A percentile compares a stretch with the other conserved stretches of the same genome.
Conservation (phyloP, 2,797 vertebrate species). For the Phrynocephalus guinanensis region DNA sequence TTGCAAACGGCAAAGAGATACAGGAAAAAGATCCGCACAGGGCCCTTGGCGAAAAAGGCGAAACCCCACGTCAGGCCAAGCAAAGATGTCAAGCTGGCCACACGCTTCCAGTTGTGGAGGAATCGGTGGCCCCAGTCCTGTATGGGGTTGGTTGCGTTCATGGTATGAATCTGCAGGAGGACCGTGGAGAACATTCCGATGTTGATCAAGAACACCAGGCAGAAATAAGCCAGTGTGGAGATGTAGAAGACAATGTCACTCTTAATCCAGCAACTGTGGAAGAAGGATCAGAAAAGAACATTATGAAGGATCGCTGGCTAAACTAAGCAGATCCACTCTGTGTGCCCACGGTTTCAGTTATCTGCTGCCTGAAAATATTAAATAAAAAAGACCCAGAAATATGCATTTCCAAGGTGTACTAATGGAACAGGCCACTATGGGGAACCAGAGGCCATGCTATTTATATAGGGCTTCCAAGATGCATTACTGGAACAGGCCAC, state of each 20-base stretch:
- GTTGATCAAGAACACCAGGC: conserved; percentile 86
- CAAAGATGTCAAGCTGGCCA: conserved; percentile 86
- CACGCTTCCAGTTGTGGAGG: conserved; percentile 82
- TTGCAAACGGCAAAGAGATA: conserved; percentile 90
- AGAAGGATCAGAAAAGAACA: background rate
- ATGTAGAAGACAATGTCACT: conserved; percentile 82
- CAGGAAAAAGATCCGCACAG: conserved; percentile 78
- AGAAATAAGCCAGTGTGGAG: conserved; percentile 83
- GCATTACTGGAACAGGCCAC: background rate
- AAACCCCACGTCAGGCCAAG: conserved; percentile 89
- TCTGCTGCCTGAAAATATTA: too few species aligned
- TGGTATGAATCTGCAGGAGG: conserved; percentile 83
- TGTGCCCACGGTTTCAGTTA: too few species aligned
- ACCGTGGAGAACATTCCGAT: conserved; percentile 84
- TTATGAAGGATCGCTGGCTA: background rate
- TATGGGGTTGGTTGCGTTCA: conserved; percentile 77
- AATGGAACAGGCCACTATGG: background rate
- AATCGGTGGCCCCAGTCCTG: conserved; percentile 41
- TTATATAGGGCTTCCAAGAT: too few species aligned
- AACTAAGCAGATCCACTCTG: too few species aligned
- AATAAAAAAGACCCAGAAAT: too few species aligned
- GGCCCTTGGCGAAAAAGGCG: conserved; percentile 86
- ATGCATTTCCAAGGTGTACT: too few species aligned
- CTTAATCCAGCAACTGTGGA: conserved; percentile 89
- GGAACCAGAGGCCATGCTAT: too few species aligned